phyloP scores from a whole-genome alignment of 2,113 vertebrate species.

The Tricholaema leucomelas region DNA sequence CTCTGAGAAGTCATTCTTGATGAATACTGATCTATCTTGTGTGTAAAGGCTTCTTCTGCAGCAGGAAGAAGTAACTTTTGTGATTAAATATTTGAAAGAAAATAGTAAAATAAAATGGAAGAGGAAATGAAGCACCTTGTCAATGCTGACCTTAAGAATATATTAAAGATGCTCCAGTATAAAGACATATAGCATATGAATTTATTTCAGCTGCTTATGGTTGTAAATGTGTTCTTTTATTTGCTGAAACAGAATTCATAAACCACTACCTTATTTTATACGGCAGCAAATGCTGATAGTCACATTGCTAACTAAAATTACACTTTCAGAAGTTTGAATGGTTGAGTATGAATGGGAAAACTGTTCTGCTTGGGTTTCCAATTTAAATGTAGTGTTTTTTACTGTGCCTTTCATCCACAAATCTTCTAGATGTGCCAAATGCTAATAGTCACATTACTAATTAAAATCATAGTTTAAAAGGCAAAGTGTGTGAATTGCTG shows the following conservation, averaged over 20 bases:
- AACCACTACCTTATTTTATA: not conserved
- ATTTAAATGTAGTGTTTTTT: not conserved
- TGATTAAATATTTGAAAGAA: constrained; percentile 22
- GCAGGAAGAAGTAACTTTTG: constrained; percentile 13
- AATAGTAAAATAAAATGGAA: constrained; percentile 2
- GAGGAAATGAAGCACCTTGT: not conserved
- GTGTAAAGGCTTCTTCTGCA: not conserved
- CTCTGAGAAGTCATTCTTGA: not conserved
- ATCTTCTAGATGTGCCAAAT: not conserved
- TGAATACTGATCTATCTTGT: not conserved
- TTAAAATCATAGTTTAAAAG: too few species aligned
- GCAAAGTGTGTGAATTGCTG: too few species aligned
- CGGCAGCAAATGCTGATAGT: not conserved
- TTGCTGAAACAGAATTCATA: not conserved
- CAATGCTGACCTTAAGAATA: not conserved
- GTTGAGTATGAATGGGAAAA: not conserved
- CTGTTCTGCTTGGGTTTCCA: not conserved
- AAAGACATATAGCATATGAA: not conserved
- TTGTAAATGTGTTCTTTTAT: not conserved
- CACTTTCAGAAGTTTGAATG: not conserved
- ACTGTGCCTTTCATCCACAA: not conserved
- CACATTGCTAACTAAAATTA: not conserved
- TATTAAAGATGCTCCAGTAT: not conserved
- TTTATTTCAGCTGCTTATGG: not conserved
- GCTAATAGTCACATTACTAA: too few species aligned